These are phyloP conservation scores for Muntiacus muntjak DNA, from an alignment of 2,113 vertebrate species.

Conservation along the genomic window DNA sequence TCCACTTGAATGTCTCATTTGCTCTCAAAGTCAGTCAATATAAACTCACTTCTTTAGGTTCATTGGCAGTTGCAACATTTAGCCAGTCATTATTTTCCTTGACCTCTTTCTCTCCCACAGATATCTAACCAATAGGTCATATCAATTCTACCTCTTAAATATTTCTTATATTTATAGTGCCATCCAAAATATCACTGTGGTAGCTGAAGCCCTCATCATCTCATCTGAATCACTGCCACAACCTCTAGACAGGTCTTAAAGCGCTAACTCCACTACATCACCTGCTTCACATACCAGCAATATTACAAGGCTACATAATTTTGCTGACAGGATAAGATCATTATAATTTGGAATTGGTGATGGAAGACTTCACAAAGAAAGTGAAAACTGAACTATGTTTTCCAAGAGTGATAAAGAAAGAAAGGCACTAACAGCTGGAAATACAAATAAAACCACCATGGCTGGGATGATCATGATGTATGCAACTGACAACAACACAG, in stretches of 20 bases:
- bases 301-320: not conserved
- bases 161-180: slow-evolving; percentile 19
- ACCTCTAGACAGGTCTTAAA: not conserved
- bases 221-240: not conserved
- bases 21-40: not conserved
- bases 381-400: not conserved
- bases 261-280: not conserved
- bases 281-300: not conserved
- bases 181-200: not conserved
- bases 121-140: not conserved
- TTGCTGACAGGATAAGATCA: not conserved
- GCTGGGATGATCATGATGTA: not conserved
- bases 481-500: not conserved
- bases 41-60: not conserved
- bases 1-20: not conserved
- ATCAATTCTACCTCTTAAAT: not conserved
- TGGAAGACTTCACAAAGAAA: not conserved
- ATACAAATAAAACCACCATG: not conserved
- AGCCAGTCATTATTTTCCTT: not conserved
- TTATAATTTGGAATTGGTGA: not conserved
- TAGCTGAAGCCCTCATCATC: not conserved
- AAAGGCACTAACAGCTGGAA: not conserved
- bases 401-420: not conserved
- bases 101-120: not conserved
- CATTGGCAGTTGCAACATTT: not conserved